A percentile compares a stretch with the other conserved stretches of the same genome.
These are phyloP conservation scores for Tortrix viridana DNA, from an alignment of 2,888 invertebrate genomes.

Conservation along the genomic window DNA sequence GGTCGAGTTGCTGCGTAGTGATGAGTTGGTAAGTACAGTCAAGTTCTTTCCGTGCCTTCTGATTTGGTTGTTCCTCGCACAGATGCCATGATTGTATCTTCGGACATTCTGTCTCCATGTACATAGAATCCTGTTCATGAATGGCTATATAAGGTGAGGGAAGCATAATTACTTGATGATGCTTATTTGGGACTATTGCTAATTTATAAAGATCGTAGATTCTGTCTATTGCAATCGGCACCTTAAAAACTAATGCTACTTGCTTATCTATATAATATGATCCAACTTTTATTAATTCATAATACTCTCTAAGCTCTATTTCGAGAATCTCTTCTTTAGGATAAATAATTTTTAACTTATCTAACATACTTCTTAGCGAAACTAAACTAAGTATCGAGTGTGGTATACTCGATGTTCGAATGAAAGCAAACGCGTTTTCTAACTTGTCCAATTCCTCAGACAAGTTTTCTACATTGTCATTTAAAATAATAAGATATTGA, in stretches of 20 bases:
- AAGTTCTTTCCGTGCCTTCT: slow-evolving; percentile 26
- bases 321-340: slow-evolving; percentile 20
- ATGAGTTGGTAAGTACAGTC: slow-evolving; percentile 39
- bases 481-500: not conserved
- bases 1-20: slow-evolving; percentile 38
- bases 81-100: slow-evolving; percentile 21
- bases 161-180: not conserved
- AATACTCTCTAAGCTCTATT: slow-evolving; percentile 34
- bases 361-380: slow-evolving; percentile 17
- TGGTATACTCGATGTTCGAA: slow-evolving; percentile 7
- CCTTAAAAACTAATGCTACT: slow-evolving; percentile 3
- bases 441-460: not conserved
- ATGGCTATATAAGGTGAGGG: slow-evolving; percentile 7
- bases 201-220: slow-evolving; percentile 2
- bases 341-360: slow-evolving; percentile 23
- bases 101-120: slow-evolving; percentile 43
- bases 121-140: slow-evolving; percentile 32
- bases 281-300: slow-evolving; percentile 28
- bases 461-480: not conserved
- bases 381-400: slow-evolving; percentile 22
- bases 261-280: slow-evolving; percentile 24
- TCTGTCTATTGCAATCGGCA: not conserved
- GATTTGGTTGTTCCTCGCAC: slow-evolving; percentile 29
- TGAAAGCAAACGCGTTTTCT: not conserved
- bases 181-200: not conserved